Evolutionary conservation across 2,888 invertebrate genomes (phyloP).

Genomic region (Escarpia spicata): DNA sequence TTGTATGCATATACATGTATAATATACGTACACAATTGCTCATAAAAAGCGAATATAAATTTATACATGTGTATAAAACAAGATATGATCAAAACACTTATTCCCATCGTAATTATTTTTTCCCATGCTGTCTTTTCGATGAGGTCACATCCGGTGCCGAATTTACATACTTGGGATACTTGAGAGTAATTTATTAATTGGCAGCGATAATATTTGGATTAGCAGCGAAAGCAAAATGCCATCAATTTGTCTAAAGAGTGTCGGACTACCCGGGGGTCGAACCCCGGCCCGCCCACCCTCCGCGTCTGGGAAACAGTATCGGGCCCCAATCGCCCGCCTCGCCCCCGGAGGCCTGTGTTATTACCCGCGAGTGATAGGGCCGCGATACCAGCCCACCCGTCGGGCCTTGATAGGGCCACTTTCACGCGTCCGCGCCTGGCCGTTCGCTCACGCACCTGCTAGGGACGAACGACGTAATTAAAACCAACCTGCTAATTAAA

Average conservation of each 20-base stretch:
- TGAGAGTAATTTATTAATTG: constrained; percentile 16
- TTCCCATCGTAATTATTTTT: neutral
- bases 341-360: constrained; percentile 1
- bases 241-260: constrained; percentile 16
- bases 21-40: too few relatives aligned
- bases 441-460: neutral
- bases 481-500: constrained; percentile 16
- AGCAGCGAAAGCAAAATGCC: neutral
- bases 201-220: constrained; percentile 16
- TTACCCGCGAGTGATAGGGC: neutral
- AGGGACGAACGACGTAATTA: neutral
- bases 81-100: too few relatives aligned
- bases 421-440: neutral
- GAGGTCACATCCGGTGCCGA: neutral
- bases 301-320: neutral
- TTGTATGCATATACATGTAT: too few relatives aligned
- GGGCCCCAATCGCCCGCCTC: neutral
- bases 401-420: neutral
- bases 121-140: neutral
- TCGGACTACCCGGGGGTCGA: neutral
- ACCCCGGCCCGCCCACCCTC: neutral
- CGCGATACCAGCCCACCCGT: neutral
- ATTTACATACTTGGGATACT: neutral
- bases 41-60: too few relatives aligned
- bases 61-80: too few relatives aligned